Evolutionary conservation across 1,140 invertebrate genomes (phyloP), one percentile per base, ranked within the genome.

Genomic region (Drosophila oshimai): DNA sequence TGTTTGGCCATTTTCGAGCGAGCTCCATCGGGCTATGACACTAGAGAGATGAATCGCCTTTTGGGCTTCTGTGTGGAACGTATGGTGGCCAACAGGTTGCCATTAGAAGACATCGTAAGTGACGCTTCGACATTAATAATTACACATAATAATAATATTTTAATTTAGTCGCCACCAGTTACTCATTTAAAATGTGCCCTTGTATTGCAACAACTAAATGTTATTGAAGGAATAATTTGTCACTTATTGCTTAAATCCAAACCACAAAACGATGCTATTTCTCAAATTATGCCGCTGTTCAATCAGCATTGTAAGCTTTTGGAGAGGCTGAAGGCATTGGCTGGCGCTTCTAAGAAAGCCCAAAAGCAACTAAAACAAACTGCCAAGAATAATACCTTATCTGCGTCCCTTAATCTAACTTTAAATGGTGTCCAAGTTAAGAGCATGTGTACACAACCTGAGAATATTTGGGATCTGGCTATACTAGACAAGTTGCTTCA

Each of bases 381-480:
- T 6, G 22, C 12, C 2, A 42, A 33, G n/a, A 67, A 55, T 22
- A 60, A 72, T 3, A 72, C 51, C 12, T 62, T 36, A 7, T 47
- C 49, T 13, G 37, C 49, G 2, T 51, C 46, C 6, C 17, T 41
- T 9, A 90, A 90, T 74, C 31, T 86, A 2, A 87, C 73, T 0
- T 15, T 86, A n/a, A 90, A 75, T 44, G 78, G 83, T 0, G 28
- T 60, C 0, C 64, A 61, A 6, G 60, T 89, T 0, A 89, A 89
- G 39, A 50, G 47, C 29, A 89, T 90, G 29, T 79, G 75, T 12
- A 67, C 53, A 1, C 44, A 81, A 33, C 44, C 76, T 5, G 75
- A 88, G 20, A 90, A 90, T 50, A 90, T 91, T 57, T 91, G 89
- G 88, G 86, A 91, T 49, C 26, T 91, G n/a, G 33, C 37, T 5